Base-by-base conservation (phyloP, 2,113 vertebrate genomes). In the Anseranas semipalmata region DNA sequence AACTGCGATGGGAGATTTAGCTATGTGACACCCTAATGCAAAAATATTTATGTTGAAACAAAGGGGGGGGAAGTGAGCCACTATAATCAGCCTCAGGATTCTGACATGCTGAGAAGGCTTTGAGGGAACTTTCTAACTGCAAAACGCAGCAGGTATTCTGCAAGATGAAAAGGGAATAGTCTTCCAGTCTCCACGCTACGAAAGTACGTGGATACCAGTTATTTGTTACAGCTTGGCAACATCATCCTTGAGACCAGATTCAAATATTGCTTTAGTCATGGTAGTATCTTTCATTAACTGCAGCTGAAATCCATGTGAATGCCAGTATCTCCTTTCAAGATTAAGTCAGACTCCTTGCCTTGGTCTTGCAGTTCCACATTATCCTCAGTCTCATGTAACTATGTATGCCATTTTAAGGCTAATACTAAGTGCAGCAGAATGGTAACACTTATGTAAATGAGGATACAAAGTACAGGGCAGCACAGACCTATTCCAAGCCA, bases 41-140 rank as follows among this genome's bases (percentile, higher is more conserved):
- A 93, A 96, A 96, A 60, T 89, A 50, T 56, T 96, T 94, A 86
- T 90, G 94, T 73, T 97, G 92, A 97, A 97, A 95, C 78, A 93
- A 95, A 97, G 96, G 33, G 28, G 14, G 48, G 52, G 89, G 50
- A 35, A 87, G 52, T 76, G 6, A 85, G 50, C 79, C 76, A 43
- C 71, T 74, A 58, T 79, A 89, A 90, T 93, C 84, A 90, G 59
- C 35, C 59, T 90, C 41, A 82, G 35, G 55, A 92, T 78, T 95
- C 50, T 58, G 39, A 94, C 90, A 90, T 48, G 59, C 88, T 78
- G 67, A 95, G 73, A 46, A 62, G 41, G 72, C 46, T 96, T 94
- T 95, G 83, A 39, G 35, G 28, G 59, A 96, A 91, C 33, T 87
- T 94, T 91, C 90, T 84, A 95, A 95, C 41, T 92, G 74, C 89